phyloP scores from a whole-genome alignment of 2,888 invertebrate genomes.

The Notocelia uddmanniana region DNA sequence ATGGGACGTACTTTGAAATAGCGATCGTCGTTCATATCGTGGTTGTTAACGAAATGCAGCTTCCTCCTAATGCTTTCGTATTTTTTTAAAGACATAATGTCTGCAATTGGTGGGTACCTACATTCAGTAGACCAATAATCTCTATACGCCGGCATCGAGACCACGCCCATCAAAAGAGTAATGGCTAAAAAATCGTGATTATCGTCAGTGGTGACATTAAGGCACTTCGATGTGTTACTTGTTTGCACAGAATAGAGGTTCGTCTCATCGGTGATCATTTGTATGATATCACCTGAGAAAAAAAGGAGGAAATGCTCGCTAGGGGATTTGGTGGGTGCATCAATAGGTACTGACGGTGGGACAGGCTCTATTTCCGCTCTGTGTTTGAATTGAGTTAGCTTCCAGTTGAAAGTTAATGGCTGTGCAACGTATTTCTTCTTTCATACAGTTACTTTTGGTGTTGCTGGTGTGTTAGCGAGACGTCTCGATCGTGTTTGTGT shows the following conservation, averaged over 20 bases:
- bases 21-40: conserved; percentile 8
- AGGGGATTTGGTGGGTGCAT: conserved; percentile 6
- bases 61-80: neutral
- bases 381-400: conserved; percentile 4
- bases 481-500: neutral
- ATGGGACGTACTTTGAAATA: neutral
- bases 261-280: too few species aligned
- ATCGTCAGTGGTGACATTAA: conserved; percentile 15
- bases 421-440: conserved; percentile 2
- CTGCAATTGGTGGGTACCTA: conserved; percentile 7
- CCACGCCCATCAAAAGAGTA: conserved; percentile 24
- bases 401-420: conserved; percentile 13
- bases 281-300: neutral
- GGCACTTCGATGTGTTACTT: too few species aligned
- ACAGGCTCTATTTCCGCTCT: neutral
- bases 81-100: conserved; percentile 5
- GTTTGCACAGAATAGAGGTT: too few species aligned
- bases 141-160: conserved; percentile 16
- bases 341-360: neutral
- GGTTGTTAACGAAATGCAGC: conserved; percentile 4
- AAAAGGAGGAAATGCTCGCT: conserved; percentile 1
- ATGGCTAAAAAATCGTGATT: conserved; percentile 23
- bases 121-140: conserved; percentile 20
- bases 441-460: neutral
- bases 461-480: neutral